Percentiles rank a stretch among this genome's conserved stretches.
Evolutionary conservation across 1,140 invertebrate genomes (phyloP).

Genomic region (Orius insidiosus): DNA sequence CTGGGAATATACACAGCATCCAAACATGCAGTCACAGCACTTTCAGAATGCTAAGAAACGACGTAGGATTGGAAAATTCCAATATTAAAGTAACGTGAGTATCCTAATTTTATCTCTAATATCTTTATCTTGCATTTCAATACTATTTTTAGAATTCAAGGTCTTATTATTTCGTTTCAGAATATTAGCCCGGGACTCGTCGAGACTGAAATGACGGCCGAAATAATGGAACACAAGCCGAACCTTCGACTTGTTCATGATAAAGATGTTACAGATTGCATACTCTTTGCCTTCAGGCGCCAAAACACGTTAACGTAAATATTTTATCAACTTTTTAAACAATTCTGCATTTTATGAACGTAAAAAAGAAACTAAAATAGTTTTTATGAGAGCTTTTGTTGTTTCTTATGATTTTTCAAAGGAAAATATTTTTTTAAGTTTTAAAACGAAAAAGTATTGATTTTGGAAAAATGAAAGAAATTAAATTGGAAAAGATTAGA

Average conservation of each 20-base stretch:
- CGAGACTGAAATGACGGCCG: not conserved
- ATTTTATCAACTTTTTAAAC: too few species aligned
- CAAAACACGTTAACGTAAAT: constrained; percentile 30
- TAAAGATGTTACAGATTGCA: constrained; percentile 32
- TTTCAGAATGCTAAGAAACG: constrained; percentile 38
- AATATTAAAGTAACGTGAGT: constrained; percentile 39
- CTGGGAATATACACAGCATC: constrained; percentile 37
- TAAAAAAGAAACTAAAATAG: too few species aligned
- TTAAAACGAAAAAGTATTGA: too few species aligned
- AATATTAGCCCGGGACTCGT: constrained; percentile 2
- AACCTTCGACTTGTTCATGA: constrained; percentile 21
- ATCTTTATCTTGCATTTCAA: constrained; percentile 14
- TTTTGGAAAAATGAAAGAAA: too few species aligned
- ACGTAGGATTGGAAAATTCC: constrained; percentile 31
- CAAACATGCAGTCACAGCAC: constrained; percentile 37
- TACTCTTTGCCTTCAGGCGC: constrained; percentile 32
- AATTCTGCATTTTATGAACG: too few species aligned
- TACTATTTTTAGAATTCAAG: not conserved
- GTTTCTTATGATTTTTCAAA: too few species aligned
- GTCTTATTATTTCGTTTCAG: not conserved
- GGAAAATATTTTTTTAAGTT: too few species aligned
- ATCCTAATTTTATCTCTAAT: constrained; percentile 14
- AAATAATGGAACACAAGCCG: not conserved
- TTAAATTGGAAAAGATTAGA: too few species aligned
- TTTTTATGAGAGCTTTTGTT: too few species aligned